Conservation (phyloP, 2,888 invertebrate species). For the Heliconius sara region DNA sequence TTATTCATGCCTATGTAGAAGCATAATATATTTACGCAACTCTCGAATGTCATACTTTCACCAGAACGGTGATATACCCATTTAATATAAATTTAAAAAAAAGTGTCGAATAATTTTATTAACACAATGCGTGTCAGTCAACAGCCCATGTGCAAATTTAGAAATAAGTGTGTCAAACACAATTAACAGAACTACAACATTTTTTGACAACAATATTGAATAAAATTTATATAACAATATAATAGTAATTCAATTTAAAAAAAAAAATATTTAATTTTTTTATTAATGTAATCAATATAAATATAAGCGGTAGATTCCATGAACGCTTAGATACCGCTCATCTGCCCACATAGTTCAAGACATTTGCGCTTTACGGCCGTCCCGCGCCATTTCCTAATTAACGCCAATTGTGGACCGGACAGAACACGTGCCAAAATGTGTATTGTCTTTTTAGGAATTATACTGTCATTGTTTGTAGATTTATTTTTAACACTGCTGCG, state of each 20-base stretch:
- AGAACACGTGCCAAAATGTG: constrained; percentile 81
- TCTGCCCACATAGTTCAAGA: constrained; percentile 53
- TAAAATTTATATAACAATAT: not conserved
- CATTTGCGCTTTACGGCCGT: constrained; percentile 60
- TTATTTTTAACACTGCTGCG: constrained; percentile 32
- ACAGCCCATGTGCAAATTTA: not conserved
- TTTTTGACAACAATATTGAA: not conserved
- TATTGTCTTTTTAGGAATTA: constrained; percentile 65
- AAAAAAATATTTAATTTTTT: too few relatives aligned
- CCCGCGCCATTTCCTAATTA: constrained; percentile 82
- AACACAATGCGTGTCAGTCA: not conserved
- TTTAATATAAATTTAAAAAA: not conserved
- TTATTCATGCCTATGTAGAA: too few relatives aligned
- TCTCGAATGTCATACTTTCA: not conserved
- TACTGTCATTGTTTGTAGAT: constrained; percentile 39
- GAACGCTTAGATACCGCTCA: constrained; percentile 41
- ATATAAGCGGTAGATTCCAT: constrained; percentile 49
- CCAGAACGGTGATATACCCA: not conserved
- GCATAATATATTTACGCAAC: too few relatives aligned
- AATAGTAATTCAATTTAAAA: not conserved
- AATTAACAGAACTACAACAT: not conserved
- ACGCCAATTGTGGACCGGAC: constrained; percentile 81
- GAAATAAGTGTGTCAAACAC: too few relatives aligned
- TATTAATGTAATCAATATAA: not conserved
- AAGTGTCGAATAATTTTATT: not conserved